Evolutionary conservation across 2,113 vertebrate species (phyloP).

Genomic region (Apistogramma diplotaenia): DNA sequence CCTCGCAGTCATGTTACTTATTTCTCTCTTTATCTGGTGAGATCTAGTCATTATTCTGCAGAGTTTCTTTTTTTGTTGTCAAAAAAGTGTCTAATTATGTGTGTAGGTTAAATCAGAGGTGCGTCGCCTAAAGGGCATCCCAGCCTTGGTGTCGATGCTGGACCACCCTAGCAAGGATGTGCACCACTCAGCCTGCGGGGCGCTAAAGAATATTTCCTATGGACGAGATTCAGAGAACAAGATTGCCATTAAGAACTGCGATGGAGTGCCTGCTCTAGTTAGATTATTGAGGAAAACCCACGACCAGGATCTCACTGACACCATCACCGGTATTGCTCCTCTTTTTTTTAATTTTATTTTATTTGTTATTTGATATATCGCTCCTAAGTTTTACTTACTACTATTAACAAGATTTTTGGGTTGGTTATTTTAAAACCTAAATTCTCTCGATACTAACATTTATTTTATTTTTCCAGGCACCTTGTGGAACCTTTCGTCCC

Average conservation of each 20-base stretch:
- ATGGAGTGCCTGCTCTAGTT: constrained; percentile 89
- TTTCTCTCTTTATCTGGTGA: not conserved
- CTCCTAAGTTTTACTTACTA: not conserved
- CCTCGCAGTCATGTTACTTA: not conserved
- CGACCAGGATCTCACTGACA: constrained; percentile 92
- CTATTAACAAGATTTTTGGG: not conserved
- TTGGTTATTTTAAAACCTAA: not conserved
- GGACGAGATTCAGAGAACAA: constrained; percentile 95
- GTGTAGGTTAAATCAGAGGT: constrained; percentile 91
- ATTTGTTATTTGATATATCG: not conserved
- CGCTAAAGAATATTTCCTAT: constrained; percentile 96
- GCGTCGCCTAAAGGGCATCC: constrained; percentile 92
- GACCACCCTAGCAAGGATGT: constrained; percentile 95
- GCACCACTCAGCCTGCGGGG: constrained; percentile 90
- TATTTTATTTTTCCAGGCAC: constrained; percentile 78
- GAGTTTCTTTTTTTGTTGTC: not conserved
- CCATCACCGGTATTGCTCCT: constrained; percentile 87
- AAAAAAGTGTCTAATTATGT: not conserved
- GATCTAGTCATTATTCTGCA: not conserved
- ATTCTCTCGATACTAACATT: not conserved
- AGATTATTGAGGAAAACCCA: constrained; percentile 88
- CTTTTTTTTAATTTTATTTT: not conserved
- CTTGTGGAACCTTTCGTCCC: constrained; percentile 96
- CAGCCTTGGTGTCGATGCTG: constrained; percentile 89
- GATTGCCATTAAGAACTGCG: constrained; percentile 97